These are phyloP conservation scores for Noctua comes DNA, from an alignment of 2,888 invertebrate genomes.

Conservation along the genomic window DNA sequence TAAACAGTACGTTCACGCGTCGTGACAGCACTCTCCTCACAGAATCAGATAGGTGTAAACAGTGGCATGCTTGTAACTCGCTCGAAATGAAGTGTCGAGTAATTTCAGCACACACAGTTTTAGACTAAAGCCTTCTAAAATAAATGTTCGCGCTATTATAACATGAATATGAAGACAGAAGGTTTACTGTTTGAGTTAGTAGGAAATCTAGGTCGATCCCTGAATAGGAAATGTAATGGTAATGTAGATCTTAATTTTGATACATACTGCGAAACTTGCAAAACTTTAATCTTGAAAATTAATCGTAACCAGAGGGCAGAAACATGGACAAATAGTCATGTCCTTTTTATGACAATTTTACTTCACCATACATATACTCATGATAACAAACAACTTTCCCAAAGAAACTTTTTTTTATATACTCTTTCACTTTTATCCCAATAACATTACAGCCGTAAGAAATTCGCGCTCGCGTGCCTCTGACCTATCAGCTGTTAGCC, in stretches of 20 bases:
- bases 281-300: background rate
- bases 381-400: no score
- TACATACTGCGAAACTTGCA: background rate
- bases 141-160: constrained; percentile 1
- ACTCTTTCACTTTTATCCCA: no score
- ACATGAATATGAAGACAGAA: constrained; percentile 5
- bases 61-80: constrained; percentile 17
- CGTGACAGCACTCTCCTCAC: constrained; percentile 11
- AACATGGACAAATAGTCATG: background rate
- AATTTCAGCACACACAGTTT: constrained; percentile 38
- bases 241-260: background rate
- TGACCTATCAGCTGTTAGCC: no score
- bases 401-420: no score
- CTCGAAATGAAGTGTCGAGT: constrained; percentile 30
- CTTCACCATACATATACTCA: no score
- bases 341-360: no score
- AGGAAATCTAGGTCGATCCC: background rate
- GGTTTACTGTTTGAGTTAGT: background rate
- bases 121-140: constrained; percentile 7
- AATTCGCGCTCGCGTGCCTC: no score
- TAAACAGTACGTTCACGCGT: constrained; percentile 27
- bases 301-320: background rate
- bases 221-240: background rate
- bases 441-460: no score
- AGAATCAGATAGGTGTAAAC: constrained; percentile 19